These are phyloP conservation scores for Fratercula arctica DNA, from an alignment of 2,797 vertebrate species.

Conservation along the genomic window DNA sequence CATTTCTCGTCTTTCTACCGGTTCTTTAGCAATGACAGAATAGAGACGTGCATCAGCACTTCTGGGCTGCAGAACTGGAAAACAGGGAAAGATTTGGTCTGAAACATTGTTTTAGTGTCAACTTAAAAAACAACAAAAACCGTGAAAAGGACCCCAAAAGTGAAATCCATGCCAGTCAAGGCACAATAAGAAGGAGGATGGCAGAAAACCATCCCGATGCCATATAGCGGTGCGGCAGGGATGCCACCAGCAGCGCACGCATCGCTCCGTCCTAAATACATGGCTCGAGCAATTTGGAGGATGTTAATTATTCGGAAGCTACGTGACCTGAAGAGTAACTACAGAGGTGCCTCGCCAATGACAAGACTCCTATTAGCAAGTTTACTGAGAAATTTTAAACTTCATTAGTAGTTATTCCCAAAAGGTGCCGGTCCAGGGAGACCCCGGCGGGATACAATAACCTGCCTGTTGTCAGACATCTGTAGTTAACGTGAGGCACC, in stretches of 20 bases:
- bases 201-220: not conserved
- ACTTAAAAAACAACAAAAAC: not conserved
- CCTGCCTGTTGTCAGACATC: not conserved
- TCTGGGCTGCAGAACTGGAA: not conserved
- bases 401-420: conserved; percentile 25
- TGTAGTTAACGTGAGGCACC: not conserved
- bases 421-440: not conserved
- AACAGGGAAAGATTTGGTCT: not conserved
- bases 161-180: not conserved
- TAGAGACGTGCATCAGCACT: not conserved
- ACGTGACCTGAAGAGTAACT: conserved; percentile 24
- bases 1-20: not conserved
- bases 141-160: not conserved
- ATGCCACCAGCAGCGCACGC: not conserved
- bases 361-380: not conserved
- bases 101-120: not conserved
- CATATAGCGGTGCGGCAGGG: not conserved
- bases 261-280: not conserved
- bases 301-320: conserved; percentile 29
- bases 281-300: not conserved
- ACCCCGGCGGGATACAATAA: not conserved
- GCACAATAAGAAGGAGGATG: not conserved
- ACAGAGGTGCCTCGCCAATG: not conserved
- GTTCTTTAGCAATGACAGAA: not conserved
- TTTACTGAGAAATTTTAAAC: not conserved